phyloP scores from a whole-genome alignment of 2,888 invertebrate genomes.

The Esperia sulphurella region DNA sequence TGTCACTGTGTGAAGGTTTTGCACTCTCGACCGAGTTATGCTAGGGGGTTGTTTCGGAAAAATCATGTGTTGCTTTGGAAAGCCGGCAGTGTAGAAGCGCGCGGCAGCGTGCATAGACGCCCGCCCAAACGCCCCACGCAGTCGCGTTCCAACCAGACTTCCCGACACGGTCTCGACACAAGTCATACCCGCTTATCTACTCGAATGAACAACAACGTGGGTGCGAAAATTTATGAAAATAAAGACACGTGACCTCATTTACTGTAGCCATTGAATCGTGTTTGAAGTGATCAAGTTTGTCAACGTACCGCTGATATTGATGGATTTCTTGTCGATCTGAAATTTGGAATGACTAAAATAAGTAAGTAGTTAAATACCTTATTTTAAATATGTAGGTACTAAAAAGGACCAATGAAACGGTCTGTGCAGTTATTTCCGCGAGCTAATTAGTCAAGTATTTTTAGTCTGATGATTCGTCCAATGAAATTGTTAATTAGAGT shows the following conservation, averaged over 20 bases:
- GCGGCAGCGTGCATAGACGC: constrained; percentile 44
- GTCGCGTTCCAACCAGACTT: constrained; percentile 11
- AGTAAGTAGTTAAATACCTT: constrained; percentile 43
- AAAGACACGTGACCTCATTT: constrained; percentile 30
- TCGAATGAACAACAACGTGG: constrained; percentile 42
- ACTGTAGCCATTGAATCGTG: neutral
- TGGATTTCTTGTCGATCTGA: constrained; percentile 55
- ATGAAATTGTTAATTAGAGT: constrained; percentile 8
- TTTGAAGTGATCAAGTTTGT: constrained; percentile 32
- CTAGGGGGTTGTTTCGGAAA: constrained; percentile 59
- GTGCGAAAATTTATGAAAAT: constrained; percentile 32
- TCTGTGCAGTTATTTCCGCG: neutral
- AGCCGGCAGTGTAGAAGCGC: constrained; percentile 35
- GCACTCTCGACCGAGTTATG: constrained; percentile 74
- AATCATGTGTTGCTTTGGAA: constrained; percentile 22
- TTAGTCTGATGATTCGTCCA: neutral
- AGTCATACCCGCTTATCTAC: constrained; percentile 33
- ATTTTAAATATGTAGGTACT: neutral
- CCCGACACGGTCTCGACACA: constrained; percentile 23
- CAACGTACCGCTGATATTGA: constrained; percentile 32
- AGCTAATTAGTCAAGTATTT: neutral
- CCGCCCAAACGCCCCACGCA: constrained; percentile 8
- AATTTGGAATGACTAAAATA: constrained; percentile 67
- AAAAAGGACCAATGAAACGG: neutral
- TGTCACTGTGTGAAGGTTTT: constrained; percentile 78